Evolutionary conservation across 2,888 invertebrate genomes (phyloP), one percentile per base, ranked within the genome.

Genomic region (Athalia cordata): DNA sequence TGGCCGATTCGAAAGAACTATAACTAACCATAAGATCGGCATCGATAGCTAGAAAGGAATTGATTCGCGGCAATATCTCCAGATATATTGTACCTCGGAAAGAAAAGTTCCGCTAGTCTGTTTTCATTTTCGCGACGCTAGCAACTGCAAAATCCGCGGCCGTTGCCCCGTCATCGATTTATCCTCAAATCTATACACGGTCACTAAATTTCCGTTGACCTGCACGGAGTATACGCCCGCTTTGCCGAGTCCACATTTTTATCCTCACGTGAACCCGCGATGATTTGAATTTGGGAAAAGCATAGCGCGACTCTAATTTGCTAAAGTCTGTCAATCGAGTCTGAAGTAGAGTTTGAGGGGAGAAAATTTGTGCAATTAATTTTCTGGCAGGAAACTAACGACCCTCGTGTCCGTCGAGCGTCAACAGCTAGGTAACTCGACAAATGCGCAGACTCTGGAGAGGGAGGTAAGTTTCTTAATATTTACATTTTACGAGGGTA

Each of bases 401-500:
- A 68, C 55, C 72, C 59, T 59, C 57, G 57, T 72, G 72, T 72
- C 29, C 59, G 59, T 13, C 59, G 47, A 2, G 29, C 29, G 2
- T 29, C 29, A 29, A 29, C 29, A 59, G 57, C 15, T 57, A 45
- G 59, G 13, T 68, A 52, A 15, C 68, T 68, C 43, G 43, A 68
- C 52, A 55, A 68, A 68, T 15, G 68, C 68, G 43, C 52, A 52
- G 29, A 55, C n/a, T 43, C 55, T 11, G 29, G 50, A 15, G 49
- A 43, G 43, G 55, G 68, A 15, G 68, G 68, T 55, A 68, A 55
- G 52, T 68, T 66, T 66, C 66, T 55, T 59, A 59, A 72, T 59
- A 59, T 57, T 72, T 72, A 72, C 72, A 72, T 72, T 59, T 72
- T 59, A 68, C 68, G 68, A 47, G 72, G 49, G 55, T 61, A 50